phyloP scores from a whole-genome alignment of 2,113 vertebrate genomes.

The Cyanoramphus novaezelandiae region DNA sequence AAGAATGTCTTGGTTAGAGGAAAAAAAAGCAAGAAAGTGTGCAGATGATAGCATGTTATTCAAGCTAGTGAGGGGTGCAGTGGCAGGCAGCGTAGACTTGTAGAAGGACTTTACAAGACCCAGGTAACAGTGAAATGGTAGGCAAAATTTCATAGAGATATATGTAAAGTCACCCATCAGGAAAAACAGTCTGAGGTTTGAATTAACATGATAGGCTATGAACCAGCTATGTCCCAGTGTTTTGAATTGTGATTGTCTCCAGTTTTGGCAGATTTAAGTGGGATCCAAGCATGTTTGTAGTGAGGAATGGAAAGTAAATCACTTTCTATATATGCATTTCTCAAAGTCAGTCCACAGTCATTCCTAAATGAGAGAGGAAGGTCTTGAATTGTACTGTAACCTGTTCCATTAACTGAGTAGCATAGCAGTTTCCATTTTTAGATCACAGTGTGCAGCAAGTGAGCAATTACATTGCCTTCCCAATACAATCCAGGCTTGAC shows the following conservation, averaged over 20 bases:
- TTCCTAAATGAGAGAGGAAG: not conserved
- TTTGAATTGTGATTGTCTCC: not conserved
- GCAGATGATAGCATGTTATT: not conserved
- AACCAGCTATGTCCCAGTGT: not conserved
- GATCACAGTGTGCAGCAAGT: not conserved
- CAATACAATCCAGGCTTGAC: not conserved
- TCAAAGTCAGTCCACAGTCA: not conserved
- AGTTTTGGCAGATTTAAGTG: not conserved
- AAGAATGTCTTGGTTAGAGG: not conserved
- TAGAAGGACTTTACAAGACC: not conserved
- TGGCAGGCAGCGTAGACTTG: not conserved
- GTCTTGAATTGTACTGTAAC: not conserved
- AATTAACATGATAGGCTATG: not conserved
- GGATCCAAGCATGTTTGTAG: not conserved
- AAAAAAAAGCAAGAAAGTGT: not conserved
- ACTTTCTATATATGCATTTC: not conserved
- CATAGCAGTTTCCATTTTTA: constrained; percentile 15
- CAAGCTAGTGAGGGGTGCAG: not conserved
- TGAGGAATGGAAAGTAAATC: not conserved
- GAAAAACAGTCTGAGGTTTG: not conserved
- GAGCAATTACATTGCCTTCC: constrained; percentile 18
- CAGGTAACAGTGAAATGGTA: not conserved
- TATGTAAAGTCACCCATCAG: not conserved
- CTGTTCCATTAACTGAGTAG: not conserved
- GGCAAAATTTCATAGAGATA: not conserved